A percentile compares a stretch with the other conserved stretches of the same genome.
Evolutionary conservation across 2,113 vertebrate species (phyloP).

Genomic region (Heterotis niloticus): DNA sequence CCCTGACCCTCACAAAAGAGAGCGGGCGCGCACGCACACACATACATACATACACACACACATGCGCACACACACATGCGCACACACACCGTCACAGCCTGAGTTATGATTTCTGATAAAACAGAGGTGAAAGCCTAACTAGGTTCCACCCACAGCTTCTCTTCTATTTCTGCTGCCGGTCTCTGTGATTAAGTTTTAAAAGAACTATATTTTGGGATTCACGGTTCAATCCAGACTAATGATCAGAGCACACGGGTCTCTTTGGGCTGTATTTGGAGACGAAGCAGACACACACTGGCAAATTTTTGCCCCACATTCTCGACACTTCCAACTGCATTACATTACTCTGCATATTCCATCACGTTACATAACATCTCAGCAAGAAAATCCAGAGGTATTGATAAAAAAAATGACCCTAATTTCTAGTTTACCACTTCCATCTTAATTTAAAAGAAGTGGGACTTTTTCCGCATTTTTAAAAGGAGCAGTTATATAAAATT

Average conservation of each 20-base stretch:
- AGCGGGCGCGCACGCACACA: not conserved
- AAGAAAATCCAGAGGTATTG: not conserved
- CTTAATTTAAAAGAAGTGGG: not conserved
- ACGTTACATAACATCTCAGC: not conserved
- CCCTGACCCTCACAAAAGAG: no score
- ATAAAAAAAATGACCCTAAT: not conserved
- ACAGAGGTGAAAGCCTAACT: not conserved
- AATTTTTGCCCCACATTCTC: not conserved
- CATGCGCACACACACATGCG: not conserved
- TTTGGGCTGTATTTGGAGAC: not conserved
- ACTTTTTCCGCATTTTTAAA: not conserved
- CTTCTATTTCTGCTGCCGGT: slow-evolving; percentile 36
- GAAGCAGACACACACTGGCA: not conserved
- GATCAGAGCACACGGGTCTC: not conserved
- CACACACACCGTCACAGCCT: not conserved
- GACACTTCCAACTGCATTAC: not conserved
- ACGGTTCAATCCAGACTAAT: not conserved
- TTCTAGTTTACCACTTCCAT: not conserved
- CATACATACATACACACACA: not conserved
- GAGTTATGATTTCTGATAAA: not conserved
- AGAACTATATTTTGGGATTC: not conserved
- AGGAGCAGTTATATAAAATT: not conserved
- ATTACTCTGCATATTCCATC: not conserved
- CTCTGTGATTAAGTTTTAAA: slow-evolving; percentile 16
- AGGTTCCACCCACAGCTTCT: slow-evolving; percentile 43